These are phyloP conservation scores for Malurus leucopterus DNA, from an alignment of 2,797 vertebrate genomes.

Conservation along the genomic window DNA sequence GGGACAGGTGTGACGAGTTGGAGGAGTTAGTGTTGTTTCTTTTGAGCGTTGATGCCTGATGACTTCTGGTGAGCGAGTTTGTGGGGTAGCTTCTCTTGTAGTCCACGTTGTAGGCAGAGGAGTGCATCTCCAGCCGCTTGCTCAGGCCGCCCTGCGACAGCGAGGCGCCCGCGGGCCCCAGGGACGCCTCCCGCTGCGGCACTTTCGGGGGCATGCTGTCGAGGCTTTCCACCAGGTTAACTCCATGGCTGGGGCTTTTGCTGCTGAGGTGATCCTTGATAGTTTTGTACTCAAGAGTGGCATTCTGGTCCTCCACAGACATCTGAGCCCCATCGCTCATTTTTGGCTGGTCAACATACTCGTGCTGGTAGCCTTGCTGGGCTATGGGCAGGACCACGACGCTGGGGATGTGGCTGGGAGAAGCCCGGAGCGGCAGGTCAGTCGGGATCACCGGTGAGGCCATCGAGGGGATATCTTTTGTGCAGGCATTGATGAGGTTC, in stretches of 20 bases:
- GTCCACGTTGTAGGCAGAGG: conserved; percentile 85
- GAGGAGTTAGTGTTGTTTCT: conserved; percentile 98
- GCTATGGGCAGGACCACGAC: conserved; percentile 92
- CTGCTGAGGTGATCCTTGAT: conserved; percentile 79
- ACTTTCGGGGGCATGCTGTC: conserved; percentile 90
- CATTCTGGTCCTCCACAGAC: conserved; percentile 87
- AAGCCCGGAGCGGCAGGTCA: conserved; percentile 88
- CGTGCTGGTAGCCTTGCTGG: conserved; percentile 92
- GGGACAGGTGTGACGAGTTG: conserved; percentile 94
- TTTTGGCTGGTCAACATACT: conserved; percentile 96
- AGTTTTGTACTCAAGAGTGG: conserved; percentile 95
- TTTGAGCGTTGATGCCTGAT: conserved; percentile 77
- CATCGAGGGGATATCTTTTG: conserved; percentile 90
- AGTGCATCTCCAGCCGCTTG: conserved; percentile 92
- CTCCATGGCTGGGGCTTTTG: conserved; percentile 88
- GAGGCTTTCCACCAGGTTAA: conserved; percentile 82
- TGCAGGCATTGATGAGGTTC: conserved; percentile 96
- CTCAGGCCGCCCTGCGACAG: conserved; percentile 88
- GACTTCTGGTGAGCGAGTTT: conserved; percentile 83
- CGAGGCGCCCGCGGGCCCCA: conserved; percentile 77
- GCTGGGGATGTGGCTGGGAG: conserved; percentile 94
- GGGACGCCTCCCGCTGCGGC: conserved; percentile 93
- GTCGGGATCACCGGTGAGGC: conserved; percentile 91
- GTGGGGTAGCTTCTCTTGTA: conserved; percentile 84
- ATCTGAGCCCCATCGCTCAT: conserved; percentile 79